phyloP scores from a whole-genome alignment of 2,888 invertebrate genomes.

The Mayetiola destructor region DNA sequence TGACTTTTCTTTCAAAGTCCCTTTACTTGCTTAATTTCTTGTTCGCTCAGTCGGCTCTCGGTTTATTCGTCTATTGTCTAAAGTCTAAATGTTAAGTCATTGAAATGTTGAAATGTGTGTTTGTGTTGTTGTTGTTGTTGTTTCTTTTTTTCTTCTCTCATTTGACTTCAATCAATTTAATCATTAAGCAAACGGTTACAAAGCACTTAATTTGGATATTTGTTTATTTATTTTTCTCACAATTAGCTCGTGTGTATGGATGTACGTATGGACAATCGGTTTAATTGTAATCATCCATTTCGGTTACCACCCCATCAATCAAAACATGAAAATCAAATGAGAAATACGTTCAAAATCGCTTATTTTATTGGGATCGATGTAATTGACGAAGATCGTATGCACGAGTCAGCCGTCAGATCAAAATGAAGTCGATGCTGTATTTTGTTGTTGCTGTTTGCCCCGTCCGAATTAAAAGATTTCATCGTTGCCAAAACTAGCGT shows the following conservation, averaged over 20 bases:
- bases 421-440: neutral
- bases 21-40: neutral
- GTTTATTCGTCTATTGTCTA: no score
- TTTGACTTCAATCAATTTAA: neutral
- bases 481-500: no score
- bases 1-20: no score
- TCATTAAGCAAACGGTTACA: neutral
- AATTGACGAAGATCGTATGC: constrained; percentile 1
- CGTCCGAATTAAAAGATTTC: no score
- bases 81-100: no score
- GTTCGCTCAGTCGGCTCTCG: neutral
- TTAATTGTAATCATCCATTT: neutral
- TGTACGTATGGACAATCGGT: neutral
- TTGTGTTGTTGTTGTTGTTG: neutral
- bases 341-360: no score
- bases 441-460: no score
- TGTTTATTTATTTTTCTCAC: constrained; percentile 11
- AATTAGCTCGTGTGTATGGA: constrained; percentile 3
- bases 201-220: neutral
- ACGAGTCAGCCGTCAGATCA: neutral
- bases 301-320: neutral
- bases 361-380: neutral
- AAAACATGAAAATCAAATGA: neutral
- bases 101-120: no score
- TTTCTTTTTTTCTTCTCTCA: neutral